phyloP scores from a whole-genome alignment of 2,888 invertebrate genomes.

The Ommatoiulus sabulosus region DNA sequence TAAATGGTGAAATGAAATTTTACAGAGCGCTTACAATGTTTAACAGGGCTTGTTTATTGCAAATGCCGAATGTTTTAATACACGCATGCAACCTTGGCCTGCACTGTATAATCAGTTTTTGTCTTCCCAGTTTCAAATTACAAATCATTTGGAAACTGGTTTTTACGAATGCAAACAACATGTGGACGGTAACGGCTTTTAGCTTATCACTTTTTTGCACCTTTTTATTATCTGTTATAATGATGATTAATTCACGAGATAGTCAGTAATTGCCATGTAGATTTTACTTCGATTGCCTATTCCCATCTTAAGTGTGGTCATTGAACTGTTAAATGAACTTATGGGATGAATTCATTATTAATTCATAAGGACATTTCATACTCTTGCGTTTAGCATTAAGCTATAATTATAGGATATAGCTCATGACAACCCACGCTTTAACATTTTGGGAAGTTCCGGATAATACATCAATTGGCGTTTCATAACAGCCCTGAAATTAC shows the following conservation, averaged over 20 bases:
- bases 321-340: conserved; percentile 22
- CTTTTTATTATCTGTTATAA: conserved; percentile 16
- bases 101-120: background rate
- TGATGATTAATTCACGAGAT: background rate
- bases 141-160: background rate
- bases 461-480: background rate
- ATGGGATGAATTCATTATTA: background rate
- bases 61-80: too few species aligned
- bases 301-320: background rate
- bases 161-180: conserved; percentile 8
- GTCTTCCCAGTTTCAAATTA: background rate
- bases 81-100: too few species aligned
- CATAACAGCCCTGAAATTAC: too few species aligned
- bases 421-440: too few species aligned
- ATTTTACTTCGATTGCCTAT: background rate
- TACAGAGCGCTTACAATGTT: background rate
- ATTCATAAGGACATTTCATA: background rate
- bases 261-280: conserved; percentile 3
- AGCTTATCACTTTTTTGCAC: background rate
- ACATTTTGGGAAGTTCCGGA: background rate
- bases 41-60: background rate
- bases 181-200: background rate
- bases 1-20: background rate
- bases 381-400: background rate
- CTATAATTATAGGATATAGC: background rate